phyloP scores from a whole-genome alignment of 2,888 invertebrate species.

The Hymenopus coronatus region DNA sequence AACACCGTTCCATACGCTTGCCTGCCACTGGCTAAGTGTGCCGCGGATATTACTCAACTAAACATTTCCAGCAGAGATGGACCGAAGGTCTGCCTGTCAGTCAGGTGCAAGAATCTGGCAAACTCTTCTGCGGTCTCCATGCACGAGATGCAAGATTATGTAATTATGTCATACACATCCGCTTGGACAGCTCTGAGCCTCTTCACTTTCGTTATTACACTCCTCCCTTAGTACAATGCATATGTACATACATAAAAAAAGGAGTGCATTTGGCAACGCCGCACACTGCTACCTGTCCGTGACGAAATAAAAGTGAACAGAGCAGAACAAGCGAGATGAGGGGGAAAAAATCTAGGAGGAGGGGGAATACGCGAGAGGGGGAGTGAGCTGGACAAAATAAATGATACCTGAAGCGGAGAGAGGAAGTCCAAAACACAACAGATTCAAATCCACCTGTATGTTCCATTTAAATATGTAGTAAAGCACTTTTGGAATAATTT shows the following conservation, averaged over 20 bases:
- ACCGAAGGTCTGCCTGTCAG: neutral
- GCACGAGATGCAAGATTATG: neutral
- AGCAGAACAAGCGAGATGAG: neutral
- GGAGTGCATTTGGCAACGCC: conserved; percentile 5
- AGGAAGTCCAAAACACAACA: neutral
- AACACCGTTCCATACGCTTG: too few species aligned
- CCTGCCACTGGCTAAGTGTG: too few species aligned
- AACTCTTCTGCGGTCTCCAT: neutral
- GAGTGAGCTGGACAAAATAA: neutral
- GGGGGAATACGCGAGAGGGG: neutral
- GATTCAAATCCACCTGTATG: too few species aligned
- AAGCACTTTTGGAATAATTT: too few species aligned
- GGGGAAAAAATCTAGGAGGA: neutral
- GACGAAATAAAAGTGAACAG: conserved; percentile 21
- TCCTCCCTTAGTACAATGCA: neutral
- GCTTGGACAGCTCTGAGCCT: neutral
- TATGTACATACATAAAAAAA: neutral
- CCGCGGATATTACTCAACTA: neutral
- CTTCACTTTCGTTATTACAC: neutral
- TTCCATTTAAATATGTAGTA: too few species aligned
- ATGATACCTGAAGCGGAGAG: neutral
- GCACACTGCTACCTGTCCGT: conserved; percentile 7
- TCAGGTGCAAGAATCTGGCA: neutral
- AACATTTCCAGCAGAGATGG: neutral
- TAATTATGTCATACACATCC: neutral